Percentiles rank a stretch among this genome's conserved stretches.
These are phyloP conservation scores for Dromococcyx pavoninus DNA, from an alignment of 2,797 vertebrate species.

Conservation along the genomic window DNA sequence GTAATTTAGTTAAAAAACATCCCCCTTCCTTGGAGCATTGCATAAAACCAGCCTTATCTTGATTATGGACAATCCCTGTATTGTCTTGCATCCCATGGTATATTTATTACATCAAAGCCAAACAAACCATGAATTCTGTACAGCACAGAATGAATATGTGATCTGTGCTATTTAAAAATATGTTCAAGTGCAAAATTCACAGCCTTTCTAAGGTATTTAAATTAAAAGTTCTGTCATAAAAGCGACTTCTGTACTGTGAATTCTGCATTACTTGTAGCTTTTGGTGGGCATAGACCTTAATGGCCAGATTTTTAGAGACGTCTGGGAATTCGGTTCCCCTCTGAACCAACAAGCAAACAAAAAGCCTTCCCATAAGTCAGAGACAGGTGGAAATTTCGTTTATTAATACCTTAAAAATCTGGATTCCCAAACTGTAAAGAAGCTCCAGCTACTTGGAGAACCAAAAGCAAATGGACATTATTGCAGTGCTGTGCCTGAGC, in stretches of 20 bases:
- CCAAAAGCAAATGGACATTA: not conserved
- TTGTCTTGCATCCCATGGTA: not conserved
- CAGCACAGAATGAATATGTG: not conserved
- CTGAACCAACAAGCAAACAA: not conserved
- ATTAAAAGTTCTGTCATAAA: not conserved
- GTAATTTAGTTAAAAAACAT: not conserved
- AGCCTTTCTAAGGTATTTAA: not conserved
- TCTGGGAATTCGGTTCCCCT: not conserved
- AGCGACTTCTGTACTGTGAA: not conserved
- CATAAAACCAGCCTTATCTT: conserved; percentile 19
- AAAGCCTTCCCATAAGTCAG: not conserved
- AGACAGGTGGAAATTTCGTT: not conserved
- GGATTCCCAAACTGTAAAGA: not conserved
- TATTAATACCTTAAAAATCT: not conserved
- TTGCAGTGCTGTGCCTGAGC: not conserved
- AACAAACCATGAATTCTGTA: not conserved
- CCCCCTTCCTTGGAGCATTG: not conserved
- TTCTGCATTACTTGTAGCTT: not conserved
- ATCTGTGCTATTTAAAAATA: not conserved
- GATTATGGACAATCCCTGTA: not conserved
- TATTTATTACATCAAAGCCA: not conserved
- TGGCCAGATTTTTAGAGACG: not conserved
- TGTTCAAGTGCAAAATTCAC: not conserved
- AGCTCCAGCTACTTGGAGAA: not conserved
- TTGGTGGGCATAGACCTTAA: not conserved